Conservation (phyloP, 2,113 vertebrate species). For the Pontoporia blainvillei region DNA sequence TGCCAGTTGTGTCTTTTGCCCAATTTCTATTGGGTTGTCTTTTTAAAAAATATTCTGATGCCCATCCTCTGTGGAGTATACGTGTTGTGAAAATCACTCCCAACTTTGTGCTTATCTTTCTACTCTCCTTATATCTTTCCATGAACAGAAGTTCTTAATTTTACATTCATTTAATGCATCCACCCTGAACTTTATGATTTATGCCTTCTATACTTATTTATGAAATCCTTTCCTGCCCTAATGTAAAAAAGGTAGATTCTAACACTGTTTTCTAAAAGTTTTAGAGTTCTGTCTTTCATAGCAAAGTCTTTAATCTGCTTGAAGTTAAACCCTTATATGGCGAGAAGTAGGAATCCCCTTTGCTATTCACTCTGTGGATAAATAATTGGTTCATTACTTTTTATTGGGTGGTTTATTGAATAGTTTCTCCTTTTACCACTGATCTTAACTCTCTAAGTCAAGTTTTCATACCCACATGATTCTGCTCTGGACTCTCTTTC, state of each 20-base stretch:
- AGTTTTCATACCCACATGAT: not conserved
- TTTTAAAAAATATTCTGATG: not conserved
- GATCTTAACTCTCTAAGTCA: not conserved
- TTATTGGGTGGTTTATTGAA: slow-evolving; percentile 1
- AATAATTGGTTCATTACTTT: slow-evolving; percentile 22
- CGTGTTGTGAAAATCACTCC: not conserved
- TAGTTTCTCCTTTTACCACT: not conserved
- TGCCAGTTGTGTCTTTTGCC: not conserved
- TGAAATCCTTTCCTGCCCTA: not conserved
- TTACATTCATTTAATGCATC: not conserved
- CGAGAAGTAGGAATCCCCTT: not conserved
- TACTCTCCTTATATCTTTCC: not conserved
- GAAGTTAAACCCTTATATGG: slow-evolving; percentile 26
- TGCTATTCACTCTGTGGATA: slow-evolving; percentile 18
- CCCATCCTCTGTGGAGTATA: not conserved
- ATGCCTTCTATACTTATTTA: slow-evolving; percentile 20
- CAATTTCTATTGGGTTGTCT: not conserved
- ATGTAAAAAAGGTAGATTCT: not conserved
- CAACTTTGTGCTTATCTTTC: not conserved
- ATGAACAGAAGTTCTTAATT: not conserved
- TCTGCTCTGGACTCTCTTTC: not conserved
- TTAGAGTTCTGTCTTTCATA: not conserved
- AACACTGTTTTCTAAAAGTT: not conserved
- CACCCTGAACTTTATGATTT: not conserved
- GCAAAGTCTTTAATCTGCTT: slow-evolving; percentile 2